Conservation (phyloP, 1,140 invertebrate genomes). For the Amyelois transitella region DNA sequence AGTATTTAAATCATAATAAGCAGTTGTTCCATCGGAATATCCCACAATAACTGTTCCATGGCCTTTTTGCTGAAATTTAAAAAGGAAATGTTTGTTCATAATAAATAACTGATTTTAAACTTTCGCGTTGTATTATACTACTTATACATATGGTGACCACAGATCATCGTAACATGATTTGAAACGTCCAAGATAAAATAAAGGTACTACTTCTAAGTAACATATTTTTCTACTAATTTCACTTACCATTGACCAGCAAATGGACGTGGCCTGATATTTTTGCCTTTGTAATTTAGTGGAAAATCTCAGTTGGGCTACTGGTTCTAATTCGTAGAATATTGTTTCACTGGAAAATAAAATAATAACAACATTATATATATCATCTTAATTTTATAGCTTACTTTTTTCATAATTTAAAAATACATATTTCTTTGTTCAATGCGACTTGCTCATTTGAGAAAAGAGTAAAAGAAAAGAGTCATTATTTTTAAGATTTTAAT, state of each 20-base stretch:
- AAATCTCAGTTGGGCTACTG: conserved; percentile 41
- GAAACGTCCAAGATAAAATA: no score
- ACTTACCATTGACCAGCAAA: conserved; percentile 50
- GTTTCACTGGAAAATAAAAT: conserved; percentile 17
- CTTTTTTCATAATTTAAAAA: no score
- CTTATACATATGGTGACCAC: no score
- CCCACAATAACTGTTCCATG: conserved; percentile 76
- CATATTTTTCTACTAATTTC: not conserved
- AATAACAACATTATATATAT: not conserved
- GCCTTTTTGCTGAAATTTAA: conserved; percentile 51
- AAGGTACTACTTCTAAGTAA: not conserved
- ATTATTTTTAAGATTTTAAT: no score
- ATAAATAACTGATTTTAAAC: no score
- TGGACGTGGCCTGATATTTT: conserved; percentile 43
- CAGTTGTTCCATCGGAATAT: conserved; percentile 78
- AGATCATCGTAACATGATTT: no score
- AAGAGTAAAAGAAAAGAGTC: no score
- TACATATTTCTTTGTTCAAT: no score
- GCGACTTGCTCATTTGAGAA: no score
- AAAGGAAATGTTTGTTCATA: no score
- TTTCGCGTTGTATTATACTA: not conserved
- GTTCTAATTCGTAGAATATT: conserved; percentile 34
- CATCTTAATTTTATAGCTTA: no score
- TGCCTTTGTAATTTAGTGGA: conserved; percentile 20
- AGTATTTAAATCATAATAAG: conserved; percentile 75